Base-by-base conservation (phyloP, 2,113 vertebrate genomes). In the Malaclemys terrapin region DNA sequence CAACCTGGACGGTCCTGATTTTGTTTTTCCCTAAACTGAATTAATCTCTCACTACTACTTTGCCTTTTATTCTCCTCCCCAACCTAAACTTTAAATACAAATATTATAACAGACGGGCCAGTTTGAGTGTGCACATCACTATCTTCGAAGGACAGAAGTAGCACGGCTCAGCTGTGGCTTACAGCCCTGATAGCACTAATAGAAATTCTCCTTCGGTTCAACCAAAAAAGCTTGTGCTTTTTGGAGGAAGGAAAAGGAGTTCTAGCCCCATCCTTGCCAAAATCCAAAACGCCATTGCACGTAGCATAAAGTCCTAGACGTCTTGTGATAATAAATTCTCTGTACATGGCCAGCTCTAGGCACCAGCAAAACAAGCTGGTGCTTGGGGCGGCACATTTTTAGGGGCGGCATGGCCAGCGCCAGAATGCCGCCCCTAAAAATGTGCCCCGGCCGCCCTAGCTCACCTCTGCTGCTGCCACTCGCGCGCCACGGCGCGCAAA, bases 331-430 rank as follows among this genome's bases (percentile, higher is more conserved):
- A 29, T 78, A 83, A 78, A 57, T 3, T 16, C 62, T 65, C 38
- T 69, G 35, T 14, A 0, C 42, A 42, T 4, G 42, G 42, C 42
- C 42, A 4, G 42, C 42, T 42, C 42, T 42, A 42, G 42, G 42
- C 42, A 42, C 42, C 42, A 42, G 42, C 42, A 42, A 42, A 42
- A 42, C 42, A 42, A 42, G 42, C 42, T 42, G 42, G 42, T 42
- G 4, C 42, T 42, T 42, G 4, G 42, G 42, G 42, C 42, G 42
- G 42, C 42, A 42, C 42, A 42, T 42, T 42, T 42, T 42, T 42
- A 42, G 42, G 42, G 42, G 42, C 42, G 42, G 42, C 42, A 42
- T 42, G 42, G 42, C 42, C 42, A 4, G 42, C 42, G 42, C 42
- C 42, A 42, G 42, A 42, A 42, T 42, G 42, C 42, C 42, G 42